Evolutionary conservation across 2,888 invertebrate genomes (phyloP).

Genomic region (Iselma pallidipennis): DNA sequence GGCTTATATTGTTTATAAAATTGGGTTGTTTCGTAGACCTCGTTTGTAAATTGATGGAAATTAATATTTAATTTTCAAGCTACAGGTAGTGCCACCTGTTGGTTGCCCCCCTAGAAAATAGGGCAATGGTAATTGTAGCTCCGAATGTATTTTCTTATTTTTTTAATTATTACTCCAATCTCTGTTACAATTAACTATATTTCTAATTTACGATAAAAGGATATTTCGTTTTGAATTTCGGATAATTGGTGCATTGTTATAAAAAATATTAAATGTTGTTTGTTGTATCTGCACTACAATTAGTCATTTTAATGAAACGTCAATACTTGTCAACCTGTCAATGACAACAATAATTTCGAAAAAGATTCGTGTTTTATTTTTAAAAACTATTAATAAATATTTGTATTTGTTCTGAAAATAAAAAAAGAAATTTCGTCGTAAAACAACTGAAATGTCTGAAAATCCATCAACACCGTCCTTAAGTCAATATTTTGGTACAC

Average conservation of each 20-base stretch:
- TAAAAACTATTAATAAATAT: not conserved
- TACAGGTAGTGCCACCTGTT: too few species aligned
- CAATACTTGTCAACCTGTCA: not conserved
- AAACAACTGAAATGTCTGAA: conserved; percentile 43
- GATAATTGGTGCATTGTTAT: not conserved
- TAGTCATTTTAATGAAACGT: not conserved
- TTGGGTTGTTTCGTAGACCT: too few species aligned
- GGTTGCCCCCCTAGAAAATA: too few species aligned
- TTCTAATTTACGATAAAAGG: not conserved
- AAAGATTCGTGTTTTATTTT: not conserved
- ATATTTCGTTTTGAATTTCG: not conserved
- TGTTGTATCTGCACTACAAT: not conserved
- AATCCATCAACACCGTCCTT: conserved; percentile 59
- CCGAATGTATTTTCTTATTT: too few species aligned
- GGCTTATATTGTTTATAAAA: too few species aligned
- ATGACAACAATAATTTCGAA: not conserved
- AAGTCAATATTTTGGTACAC: conserved; percentile 61
- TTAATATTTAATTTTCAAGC: too few species aligned
- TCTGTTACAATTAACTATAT: too few species aligned
- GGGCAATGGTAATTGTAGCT: too few species aligned
- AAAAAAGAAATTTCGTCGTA: not conserved
- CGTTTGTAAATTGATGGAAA: too few species aligned
- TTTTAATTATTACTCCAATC: too few species aligned
- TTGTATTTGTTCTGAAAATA: not conserved
- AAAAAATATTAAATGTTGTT: not conserved